A percentile compares a stretch with the other conserved stretches of the same genome.
Conservation (phyloP, 2,797 vertebrate genomes). For the Myiothlypis chrysogaster region DNA sequence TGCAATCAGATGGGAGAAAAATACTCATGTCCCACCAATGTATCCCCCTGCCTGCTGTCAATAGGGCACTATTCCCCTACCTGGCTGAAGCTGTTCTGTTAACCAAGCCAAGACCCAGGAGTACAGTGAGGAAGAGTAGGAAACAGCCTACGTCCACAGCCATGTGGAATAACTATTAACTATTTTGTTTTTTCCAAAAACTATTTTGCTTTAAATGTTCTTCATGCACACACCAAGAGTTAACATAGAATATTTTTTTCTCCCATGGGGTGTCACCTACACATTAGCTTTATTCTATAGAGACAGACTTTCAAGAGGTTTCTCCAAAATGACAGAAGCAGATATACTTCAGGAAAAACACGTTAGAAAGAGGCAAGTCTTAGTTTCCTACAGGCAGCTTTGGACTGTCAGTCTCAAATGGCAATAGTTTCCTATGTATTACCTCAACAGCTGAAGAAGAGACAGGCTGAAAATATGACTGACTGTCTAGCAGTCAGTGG, state of each 20-base stretch:
- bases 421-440: background rate
- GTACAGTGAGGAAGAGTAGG: background rate
- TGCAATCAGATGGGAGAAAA: background rate
- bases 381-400: background rate
- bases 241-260: background rate
- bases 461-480: background rate
- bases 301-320: background rate
- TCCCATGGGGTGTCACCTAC: background rate
- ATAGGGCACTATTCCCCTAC: too few relatives aligned
- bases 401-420: background rate
- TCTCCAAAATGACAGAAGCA: background rate
- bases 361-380: background rate
- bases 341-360: background rate
- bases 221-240: background rate
- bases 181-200: too few relatives aligned
- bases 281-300: background rate
- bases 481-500: background rate
- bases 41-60: background rate
- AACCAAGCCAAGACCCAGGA: background rate
- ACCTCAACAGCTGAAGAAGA: background rate
- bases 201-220: background rate
- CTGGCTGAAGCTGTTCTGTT: background rate
- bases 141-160: background rate
- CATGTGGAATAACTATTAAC: background rate
- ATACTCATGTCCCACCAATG: fast-evolving